Percentiles rank a stretch among this genome's conserved stretches.
phyloP scores from a whole-genome alignment of 92 coral and sea anemone genomes.

The Umimayanthus kanabou region DNA sequence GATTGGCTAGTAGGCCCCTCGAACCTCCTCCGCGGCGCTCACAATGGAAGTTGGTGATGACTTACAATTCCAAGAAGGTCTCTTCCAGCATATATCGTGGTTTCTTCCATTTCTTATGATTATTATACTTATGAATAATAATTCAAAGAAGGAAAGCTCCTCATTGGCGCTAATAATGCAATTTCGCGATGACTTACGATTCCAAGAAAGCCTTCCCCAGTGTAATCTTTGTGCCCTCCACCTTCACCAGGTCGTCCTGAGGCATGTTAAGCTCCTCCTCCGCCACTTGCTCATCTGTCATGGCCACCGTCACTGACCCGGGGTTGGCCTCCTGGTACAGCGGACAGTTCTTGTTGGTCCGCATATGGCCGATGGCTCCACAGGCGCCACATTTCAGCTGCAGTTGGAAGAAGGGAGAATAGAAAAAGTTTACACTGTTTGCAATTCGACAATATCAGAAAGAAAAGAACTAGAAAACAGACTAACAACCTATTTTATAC shows the following conservation, averaged over 20 bases:
- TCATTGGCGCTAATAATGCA: no score
- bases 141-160: neutral
- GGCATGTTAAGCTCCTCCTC: constrained; percentile 99
- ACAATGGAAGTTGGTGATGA: no score
- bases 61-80: no score
- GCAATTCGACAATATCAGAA: no score
- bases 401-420: neutral
- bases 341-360: constrained; percentile 99
- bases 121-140: no score
- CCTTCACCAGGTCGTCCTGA: constrained; percentile 96
- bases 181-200: constrained; percentile 66
- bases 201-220: constrained; percentile 97
- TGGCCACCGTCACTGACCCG: constrained; percentile 89
- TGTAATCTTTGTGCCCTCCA: constrained; percentile 98
- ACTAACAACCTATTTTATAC: no score
- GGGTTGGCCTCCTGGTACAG: constrained; percentile 91
- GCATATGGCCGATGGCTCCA: constrained; percentile 99
- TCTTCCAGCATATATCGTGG: no score
- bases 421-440: neutral
- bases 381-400: constrained; percentile 99
- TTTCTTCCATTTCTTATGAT: no score
- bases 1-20: no score
- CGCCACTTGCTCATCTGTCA: constrained; percentile 99
- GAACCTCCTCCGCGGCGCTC: no score
- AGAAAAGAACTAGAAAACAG: no score